These are phyloP conservation scores for Drusus annulatus DNA, from an alignment of 1,140 invertebrate species.

Conservation along the genomic window DNA sequence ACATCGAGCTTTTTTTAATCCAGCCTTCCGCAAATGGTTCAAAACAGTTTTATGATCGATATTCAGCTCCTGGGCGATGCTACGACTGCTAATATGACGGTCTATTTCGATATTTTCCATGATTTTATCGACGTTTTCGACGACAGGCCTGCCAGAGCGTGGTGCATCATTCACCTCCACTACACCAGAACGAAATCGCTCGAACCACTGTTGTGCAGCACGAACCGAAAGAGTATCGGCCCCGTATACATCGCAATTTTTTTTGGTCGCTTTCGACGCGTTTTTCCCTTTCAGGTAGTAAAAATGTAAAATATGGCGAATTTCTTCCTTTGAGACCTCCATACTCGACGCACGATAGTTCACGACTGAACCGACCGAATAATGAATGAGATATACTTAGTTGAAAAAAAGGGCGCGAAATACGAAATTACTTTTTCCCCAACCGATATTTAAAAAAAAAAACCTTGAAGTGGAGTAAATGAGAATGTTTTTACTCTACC, in stretches of 20 bases:
- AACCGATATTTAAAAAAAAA: too few relatives aligned
- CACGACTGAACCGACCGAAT: neutral
- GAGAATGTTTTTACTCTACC: too few relatives aligned
- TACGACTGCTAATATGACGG: constrained; percentile 16
- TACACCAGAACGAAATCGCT: constrained; percentile 20
- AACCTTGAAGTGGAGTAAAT: too few relatives aligned
- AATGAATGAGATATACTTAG: constrained; percentile 18
- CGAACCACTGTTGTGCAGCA: constrained; percentile 20
- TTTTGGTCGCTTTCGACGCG: neutral
- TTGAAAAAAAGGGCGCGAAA: constrained; percentile 28
- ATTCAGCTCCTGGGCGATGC: constrained; percentile 16
- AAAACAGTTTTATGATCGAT: constrained; percentile 22
- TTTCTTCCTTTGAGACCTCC: constrained; percentile 18
- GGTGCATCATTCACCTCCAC: constrained; percentile 25
- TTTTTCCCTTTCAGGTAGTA: neutral
- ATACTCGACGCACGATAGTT: constrained; percentile 28
- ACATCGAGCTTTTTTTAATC: constrained; percentile 8
- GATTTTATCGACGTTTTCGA: constrained; percentile 22
- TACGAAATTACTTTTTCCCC: constrained; percentile 12
- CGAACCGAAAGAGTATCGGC: constrained; percentile 19
- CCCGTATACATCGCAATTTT: constrained; percentile 10
- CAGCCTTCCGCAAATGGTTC: constrained; percentile 11
- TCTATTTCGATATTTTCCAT: constrained; percentile 24
- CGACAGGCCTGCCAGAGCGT: constrained; percentile 23
- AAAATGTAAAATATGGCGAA: constrained; percentile 10